A percentile compares a stretch with the other conserved stretches of the same genome.
Conservation (phyloP, 2,113 vertebrate species). For the Leptosomus discolor region DNA sequence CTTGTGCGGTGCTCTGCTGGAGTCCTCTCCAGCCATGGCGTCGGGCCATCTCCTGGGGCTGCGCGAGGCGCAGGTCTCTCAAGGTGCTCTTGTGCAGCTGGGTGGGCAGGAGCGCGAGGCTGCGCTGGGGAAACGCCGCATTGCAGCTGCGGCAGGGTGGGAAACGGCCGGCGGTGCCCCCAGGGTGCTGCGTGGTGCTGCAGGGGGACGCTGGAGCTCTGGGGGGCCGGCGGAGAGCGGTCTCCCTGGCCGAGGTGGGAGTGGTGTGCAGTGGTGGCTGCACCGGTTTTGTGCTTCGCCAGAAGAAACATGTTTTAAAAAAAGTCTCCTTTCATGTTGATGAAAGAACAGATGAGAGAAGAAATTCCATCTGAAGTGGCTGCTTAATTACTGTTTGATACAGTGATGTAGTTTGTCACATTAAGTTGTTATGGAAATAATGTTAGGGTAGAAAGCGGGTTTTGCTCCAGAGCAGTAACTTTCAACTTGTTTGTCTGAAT, state of each 20-base stretch:
- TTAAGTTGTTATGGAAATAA: not conserved
- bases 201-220: fast-evolving
- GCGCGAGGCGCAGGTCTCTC: not conserved
- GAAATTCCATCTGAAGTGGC: not conserved
- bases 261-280: fast-evolving
- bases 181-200: fast-evolving
- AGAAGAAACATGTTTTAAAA: not conserved
- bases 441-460: not conserved
- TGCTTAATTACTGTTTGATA: not conserved
- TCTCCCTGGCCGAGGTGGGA: fast-evolving
- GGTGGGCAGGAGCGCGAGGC: not conserved
- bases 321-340: not conserved
- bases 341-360: conserved; percentile 1
- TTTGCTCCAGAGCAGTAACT: not conserved
- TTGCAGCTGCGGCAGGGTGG: fast-evolving
- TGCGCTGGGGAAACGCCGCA: fast-evolving
- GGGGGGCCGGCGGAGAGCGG: fast-evolving
- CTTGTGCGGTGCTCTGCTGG: not conserved
- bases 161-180: fast-evolving
- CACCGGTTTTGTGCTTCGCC: not conserved
- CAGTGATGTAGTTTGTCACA: not conserved
- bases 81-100: fast-evolving
- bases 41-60: fast-evolving
- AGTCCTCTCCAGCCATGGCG: not conserved
- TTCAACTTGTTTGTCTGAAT: not conserved